These are phyloP conservation scores for Amazona vittata DNA, from an alignment of 2,113 vertebrate genomes.

Conservation along the genomic window DNA sequence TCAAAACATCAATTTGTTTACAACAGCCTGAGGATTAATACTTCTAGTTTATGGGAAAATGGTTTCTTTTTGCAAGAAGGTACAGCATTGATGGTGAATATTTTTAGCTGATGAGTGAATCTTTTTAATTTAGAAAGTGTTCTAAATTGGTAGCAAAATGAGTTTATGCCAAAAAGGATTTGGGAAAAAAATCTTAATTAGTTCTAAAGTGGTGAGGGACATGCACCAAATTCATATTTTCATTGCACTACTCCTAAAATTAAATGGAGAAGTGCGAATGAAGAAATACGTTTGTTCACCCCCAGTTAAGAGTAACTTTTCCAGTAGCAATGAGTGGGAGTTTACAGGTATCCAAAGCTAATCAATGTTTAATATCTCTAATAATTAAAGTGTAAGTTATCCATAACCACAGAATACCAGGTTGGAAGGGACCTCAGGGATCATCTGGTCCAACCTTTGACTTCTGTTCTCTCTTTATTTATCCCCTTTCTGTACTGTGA, in stretches of 20 bases:
- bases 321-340: neutral
- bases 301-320: neutral
- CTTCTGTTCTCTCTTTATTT: neutral
- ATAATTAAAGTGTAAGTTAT: neutral
- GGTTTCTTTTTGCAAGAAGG: neutral
- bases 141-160: neutral
- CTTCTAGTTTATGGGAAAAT: constrained; percentile 24
- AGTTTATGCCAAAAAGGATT: neutral
- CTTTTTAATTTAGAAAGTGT: neutral
- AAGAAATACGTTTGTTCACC: neutral
- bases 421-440: neutral
- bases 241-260: neutral
- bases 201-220: neutral
- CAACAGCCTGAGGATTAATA: constrained; percentile 48
- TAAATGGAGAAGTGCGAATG: neutral
- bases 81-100: neutral
- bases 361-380: neutral
- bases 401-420: neutral
- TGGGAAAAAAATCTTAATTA: neutral
- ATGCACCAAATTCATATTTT: neutral
- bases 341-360: neutral
- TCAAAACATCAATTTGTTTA: neutral
- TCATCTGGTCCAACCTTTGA: neutral
- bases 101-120: neutral
- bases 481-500: neutral